phyloP scores from a whole-genome alignment of 2,888 invertebrate genomes.

The Xanthorhoe spadicearia region DNA sequence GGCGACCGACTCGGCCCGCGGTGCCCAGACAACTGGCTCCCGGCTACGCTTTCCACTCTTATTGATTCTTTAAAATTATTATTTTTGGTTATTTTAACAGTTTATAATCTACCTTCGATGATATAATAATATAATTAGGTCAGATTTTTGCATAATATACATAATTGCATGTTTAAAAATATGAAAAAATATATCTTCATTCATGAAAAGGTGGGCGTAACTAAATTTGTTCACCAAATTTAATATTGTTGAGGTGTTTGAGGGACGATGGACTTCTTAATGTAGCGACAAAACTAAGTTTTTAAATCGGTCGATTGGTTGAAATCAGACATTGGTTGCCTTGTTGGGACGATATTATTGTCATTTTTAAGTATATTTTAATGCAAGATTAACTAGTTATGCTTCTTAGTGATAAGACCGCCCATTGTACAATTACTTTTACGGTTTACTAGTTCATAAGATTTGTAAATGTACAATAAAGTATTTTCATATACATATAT shows the following conservation, averaged over 20 bases:
- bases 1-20: constrained; percentile 64
- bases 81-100: constrained; percentile 79
- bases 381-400: too few relatives aligned
- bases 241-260: constrained; percentile 5
- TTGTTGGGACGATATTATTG: too few relatives aligned
- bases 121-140: constrained; percentile 7
- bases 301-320: background rate
- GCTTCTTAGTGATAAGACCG: too few relatives aligned
- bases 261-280: background rate
- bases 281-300: background rate
- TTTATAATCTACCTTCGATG: constrained; percentile 21
- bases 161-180: background rate
- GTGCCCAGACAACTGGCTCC: constrained; percentile 72
- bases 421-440: too few relatives aligned
- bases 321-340: too few relatives aligned
- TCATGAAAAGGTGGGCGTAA: constrained; percentile 11
- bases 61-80: constrained; percentile 84
- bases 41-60: constrained; percentile 62
- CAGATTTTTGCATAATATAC: background rate
- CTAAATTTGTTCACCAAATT: constrained; percentile 1
- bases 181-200: background rate
- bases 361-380: too few relatives aligned
- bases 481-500: too few relatives aligned
- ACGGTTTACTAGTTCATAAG: too few relatives aligned
- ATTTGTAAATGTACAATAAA: too few relatives aligned